Evolutionary conservation across 2,113 vertebrate species (phyloP), one percentile per base, ranked within the genome.

Genomic region (Archocentrus centrarchus): DNA sequence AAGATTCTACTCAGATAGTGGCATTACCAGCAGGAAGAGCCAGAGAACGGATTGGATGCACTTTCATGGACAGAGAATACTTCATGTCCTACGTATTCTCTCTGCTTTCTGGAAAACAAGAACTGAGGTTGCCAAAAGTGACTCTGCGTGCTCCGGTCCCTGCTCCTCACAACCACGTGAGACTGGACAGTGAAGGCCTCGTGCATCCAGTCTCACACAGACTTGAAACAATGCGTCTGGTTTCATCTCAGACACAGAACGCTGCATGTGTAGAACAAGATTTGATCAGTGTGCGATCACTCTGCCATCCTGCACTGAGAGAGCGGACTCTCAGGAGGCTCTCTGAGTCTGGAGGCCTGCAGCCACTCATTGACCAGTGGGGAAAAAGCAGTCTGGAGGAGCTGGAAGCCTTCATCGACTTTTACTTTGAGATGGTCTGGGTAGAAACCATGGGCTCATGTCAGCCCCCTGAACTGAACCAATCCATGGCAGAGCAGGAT

Each of bases 341-440:
- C 10, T 22, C 59, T 1, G 63, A 78, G 83, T 68, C 89, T 5
- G 91, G 79, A 75, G 80, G 80, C 35, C 79, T 93, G 77, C 94
- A 94, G 86, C 61, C 55, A 7, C 78, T 92, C 17, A 92, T 94
- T 6, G 93, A 95, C 61, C 91, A 88, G 35, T 93, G 93, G 93
- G 93, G 81, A 8, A 14, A 78, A 83, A 95, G 92, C 79, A 92
- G 88, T 85, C 80, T 95, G 79, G 85, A 95, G 79, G 95, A 96
- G 35, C 91, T 96, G 84, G 95, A 96, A 6, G 87, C 90, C 79
- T 96, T 95, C 80, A 94, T 96, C 2, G 95, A 96, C 59, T 76
- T 81, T 0, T 88, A 96, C 83, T 95, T 93, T 75, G 91, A 96
- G 80, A 91, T 76, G 87, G 78, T 95, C 27, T 93, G 91, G 94